Evolutionary conservation across 2,797 vertebrate genomes (phyloP), one percentile per base, ranked within the genome.

Genomic region (Denticeps clupeoides): DNA sequence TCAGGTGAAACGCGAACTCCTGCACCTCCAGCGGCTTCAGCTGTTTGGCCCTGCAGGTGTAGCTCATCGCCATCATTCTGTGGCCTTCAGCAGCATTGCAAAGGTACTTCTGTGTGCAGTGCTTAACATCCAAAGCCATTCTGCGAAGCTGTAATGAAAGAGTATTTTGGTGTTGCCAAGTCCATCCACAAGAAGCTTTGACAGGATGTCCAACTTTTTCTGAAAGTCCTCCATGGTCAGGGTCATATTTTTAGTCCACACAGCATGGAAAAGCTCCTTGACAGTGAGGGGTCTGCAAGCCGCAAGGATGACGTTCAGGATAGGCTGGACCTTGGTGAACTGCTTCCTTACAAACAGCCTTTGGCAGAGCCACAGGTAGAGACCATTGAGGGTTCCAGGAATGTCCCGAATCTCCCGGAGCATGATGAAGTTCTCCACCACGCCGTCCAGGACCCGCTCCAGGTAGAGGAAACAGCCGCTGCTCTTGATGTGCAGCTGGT

Each of bases 401-500:
- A 99, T 99, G 72, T 98, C 95, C 1, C 95, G 90, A 62, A 99
- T 97, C 74, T 99, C 95, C 3, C 93, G 82, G 8, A 99, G 75
- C 93, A 95, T 95, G 59, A 99, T 97, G 44, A 97, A 97, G 56
- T 86, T 97, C 74, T 99, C 95, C 46, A 97, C 95, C 5, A 97
- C 95, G 4, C 95, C 95, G 18, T 99, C 95, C 29, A 99, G 80
- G 61, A 99, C 95, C 0, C 92, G 88, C 52, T 99, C 95, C 59
- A 99, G 83, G 56, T 99, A 99, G 33, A 99, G 82, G 74, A 99
- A 98, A 67, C 95, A 99, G 18, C 95, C 95, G 0, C 94, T 97
- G 82, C 95, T 99, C 72, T 99, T 99, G 67, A 99, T 99, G 74
- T 99, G 95, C 52, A 99, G 91, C 55, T 99, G 95, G 70, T 99